Conservation (phyloP, 2,113 vertebrate species). For the Lophura nycthemera region DNA sequence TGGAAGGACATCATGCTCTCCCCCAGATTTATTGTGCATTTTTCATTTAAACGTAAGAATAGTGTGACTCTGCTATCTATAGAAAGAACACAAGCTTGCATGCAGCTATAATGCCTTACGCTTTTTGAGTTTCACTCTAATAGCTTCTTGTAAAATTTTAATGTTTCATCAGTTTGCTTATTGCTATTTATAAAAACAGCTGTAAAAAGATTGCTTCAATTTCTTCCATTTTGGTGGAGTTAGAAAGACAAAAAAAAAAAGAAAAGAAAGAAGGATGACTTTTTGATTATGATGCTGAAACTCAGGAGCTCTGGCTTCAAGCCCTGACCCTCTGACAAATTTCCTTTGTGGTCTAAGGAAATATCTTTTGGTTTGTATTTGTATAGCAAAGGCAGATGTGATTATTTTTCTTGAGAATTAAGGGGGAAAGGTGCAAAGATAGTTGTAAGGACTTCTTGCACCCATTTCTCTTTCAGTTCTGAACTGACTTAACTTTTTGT, state of each 20-base stretch:
- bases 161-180: not conserved
- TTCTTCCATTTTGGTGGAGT: not conserved
- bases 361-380: not conserved
- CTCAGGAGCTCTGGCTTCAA: not conserved
- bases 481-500: not conserved
- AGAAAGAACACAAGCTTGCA: not conserved
- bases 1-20: accelerated
- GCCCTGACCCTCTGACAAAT: not conserved
- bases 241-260: not conserved
- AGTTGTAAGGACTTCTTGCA: not conserved
- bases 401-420: not conserved
- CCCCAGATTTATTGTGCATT: not conserved
- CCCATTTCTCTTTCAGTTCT: not conserved
- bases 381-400: not conserved
- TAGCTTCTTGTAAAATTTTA: not conserved
- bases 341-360: not conserved
- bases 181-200: not conserved
- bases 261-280: not conserved
- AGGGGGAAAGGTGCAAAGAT: not conserved
- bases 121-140: not conserved
- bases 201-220: not conserved
- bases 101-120: not conserved
- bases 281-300: not conserved
- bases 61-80: not conserved
- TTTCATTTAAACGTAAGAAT: not conserved